A percentile compares a stretch with the other conserved stretches of the same genome.
These are phyloP conservation scores for Drosophila ficusphila DNA, from an alignment of 1,140 invertebrate genomes.

Conservation along the genomic window DNA sequence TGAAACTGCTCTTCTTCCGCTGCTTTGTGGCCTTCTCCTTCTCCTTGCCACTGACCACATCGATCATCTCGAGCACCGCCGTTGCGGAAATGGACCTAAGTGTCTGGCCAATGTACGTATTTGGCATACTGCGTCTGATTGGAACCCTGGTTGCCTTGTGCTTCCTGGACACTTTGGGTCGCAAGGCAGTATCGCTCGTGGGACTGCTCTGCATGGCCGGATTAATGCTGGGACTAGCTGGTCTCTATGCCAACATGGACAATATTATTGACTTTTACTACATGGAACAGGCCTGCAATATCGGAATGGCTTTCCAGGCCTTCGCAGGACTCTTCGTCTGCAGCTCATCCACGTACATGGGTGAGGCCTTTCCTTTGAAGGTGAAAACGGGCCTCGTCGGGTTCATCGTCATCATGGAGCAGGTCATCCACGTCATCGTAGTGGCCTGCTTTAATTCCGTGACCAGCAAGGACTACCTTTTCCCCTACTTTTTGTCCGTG, in stretches of 20 bases:
- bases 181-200: constrained; percentile 52
- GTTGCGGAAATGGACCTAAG: constrained; percentile 1
- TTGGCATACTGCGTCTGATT: constrained; percentile 41
- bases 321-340: constrained; percentile 67
- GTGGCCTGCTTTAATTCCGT: constrained; percentile 31
- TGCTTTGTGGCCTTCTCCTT: constrained; percentile 66
- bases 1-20: constrained; percentile 58
- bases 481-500: constrained; percentile 49
- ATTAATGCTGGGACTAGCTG: constrained; percentile 56
- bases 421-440: constrained; percentile 66
- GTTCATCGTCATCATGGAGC: constrained; percentile 53
- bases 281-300: constrained; percentile 48
- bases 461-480: background rate
- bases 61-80: constrained; percentile 37
- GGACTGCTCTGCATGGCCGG: constrained; percentile 56
- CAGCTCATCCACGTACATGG: constrained; percentile 53
- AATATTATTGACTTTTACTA: constrained; percentile 1
- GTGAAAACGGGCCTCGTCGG: constrained; percentile 57
- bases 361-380: constrained; percentile 68
- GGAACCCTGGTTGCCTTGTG: constrained; percentile 31
- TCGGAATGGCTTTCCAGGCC: constrained; percentile 55
- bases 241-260: constrained; percentile 30
- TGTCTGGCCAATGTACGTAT: constrained; percentile 56
- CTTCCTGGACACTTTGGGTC: constrained; percentile 55
- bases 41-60: constrained; percentile 50